phyloP scores from a whole-genome alignment of 2,888 invertebrate species.

The Tetragnatha montana region DNA sequence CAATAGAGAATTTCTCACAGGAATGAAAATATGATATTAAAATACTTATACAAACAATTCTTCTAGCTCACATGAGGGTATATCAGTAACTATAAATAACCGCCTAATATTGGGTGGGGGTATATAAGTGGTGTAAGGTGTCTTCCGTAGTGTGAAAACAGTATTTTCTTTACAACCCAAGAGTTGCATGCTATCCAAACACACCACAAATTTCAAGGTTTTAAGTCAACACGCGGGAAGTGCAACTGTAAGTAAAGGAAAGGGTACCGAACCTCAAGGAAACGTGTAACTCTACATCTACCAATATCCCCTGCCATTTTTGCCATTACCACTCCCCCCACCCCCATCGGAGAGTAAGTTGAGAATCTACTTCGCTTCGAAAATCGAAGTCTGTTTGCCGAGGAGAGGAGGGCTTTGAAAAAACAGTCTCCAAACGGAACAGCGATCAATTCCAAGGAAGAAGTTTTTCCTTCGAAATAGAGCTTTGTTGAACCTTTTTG shows the following conservation, averaged over 20 bases:
- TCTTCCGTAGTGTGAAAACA: too few relatives aligned
- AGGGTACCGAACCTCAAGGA: neutral
- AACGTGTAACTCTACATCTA: conserved; percentile 6
- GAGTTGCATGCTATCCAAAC: neutral
- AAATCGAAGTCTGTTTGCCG: conserved; percentile 64
- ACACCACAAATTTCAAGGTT: neutral
- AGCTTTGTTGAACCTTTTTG: conserved; percentile 62
- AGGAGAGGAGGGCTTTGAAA: conserved; percentile 48
- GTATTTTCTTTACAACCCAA: too few relatives aligned
- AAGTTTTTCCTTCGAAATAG: conserved; percentile 43
- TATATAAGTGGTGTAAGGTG: too few relatives aligned
- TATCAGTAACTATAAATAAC: too few relatives aligned
- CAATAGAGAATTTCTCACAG: too few relatives aligned
- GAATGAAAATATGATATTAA: too few relatives aligned
- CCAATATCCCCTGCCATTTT: conserved; percentile 27
- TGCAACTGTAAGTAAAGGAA: conserved; percentile 13
- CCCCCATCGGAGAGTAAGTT: conserved; percentile 36
- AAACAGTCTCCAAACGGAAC: conserved; percentile 57
- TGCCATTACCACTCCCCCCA: conserved; percentile 19
- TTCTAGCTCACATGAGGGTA: too few relatives aligned
- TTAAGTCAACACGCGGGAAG: neutral
- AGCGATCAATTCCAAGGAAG: conserved; percentile 61
- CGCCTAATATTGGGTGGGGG: too few relatives aligned
- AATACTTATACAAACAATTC: too few relatives aligned
- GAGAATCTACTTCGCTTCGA: conserved; percentile 39